Evolutionary conservation across 2,888 invertebrate genomes (phyloP).

Genomic region (Tetanocera ferruginea): DNA sequence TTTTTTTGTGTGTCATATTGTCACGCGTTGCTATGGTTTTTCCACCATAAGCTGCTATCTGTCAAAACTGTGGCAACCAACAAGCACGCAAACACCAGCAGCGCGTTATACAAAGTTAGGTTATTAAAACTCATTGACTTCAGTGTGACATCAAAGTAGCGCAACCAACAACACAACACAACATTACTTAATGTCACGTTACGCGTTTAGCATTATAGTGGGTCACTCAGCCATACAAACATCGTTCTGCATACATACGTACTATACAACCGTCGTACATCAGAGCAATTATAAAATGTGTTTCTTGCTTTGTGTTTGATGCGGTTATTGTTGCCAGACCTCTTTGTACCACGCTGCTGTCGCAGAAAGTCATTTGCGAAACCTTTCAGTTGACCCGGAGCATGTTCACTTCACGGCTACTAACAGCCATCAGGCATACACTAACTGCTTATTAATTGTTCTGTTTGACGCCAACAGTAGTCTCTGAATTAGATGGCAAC

Average conservation of each 20-base stretch:
- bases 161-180: background rate
- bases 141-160: background rate
- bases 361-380: no score
- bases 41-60: background rate
- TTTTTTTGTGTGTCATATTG: background rate
- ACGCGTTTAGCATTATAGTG: slow-evolving; percentile 7
- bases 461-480: no score
- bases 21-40: background rate
- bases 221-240: background rate
- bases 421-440: no score
- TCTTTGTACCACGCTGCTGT: no score
- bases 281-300: background rate
- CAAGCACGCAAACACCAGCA: background rate
- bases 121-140: slow-evolving; percentile 5
- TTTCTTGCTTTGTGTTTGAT: background rate
- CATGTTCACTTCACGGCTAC: no score
- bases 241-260: background rate
- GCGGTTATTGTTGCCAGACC: no score
- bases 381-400: no score
- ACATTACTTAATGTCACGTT: background rate
- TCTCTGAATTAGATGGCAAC: no score
- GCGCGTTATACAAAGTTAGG: background rate
- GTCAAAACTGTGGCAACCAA: background rate
- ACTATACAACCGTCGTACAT: no score
- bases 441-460: no score